phyloP scores from a whole-genome alignment of 2,113 vertebrate species.

The Sus scrofa region T2T-Sscrofa CM000814.6:32764501-32765000 shows the following conservation, averaged over 20 bases:
- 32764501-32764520: not conserved
- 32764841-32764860: not conserved
- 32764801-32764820: conserved; percentile 14
- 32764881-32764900: not conserved
- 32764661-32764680: conserved; percentile 28
- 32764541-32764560: not conserved
- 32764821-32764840: not conserved
- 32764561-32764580: not conserved
- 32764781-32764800: not conserved
- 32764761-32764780: not conserved
- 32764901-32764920: not conserved
- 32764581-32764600: not conserved
- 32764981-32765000: not conserved
- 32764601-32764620: not conserved
- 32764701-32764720: not conserved
- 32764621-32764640: not conserved
- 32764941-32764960: not conserved
- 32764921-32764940: not conserved
- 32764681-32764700: not conserved
- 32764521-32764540: not conserved
- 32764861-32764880: not conserved
- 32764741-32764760: conserved; percentile 1
- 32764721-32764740: not conserved
- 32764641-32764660: not conserved
- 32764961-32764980: not conserved